Percentiles rank a stretch among this genome's conserved stretches.
phyloP scores from a whole-genome alignment of 2,888 invertebrate species.

The Sthenelais limicola region DNA sequence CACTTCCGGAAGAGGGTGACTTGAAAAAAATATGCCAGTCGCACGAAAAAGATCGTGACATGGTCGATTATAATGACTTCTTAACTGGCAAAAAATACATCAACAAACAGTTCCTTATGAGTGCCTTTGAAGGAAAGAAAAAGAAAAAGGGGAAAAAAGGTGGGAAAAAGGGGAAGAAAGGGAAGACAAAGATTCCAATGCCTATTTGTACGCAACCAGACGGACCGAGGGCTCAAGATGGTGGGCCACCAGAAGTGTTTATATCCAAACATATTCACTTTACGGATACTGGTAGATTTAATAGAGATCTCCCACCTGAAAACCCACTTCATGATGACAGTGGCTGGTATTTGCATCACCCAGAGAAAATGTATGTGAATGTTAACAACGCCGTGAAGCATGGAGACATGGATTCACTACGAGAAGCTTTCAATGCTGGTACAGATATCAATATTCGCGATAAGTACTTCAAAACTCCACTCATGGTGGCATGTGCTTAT shows the following conservation, averaged over 20 bases:
- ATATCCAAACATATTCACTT: slow-evolving; percentile 67
- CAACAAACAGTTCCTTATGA: slow-evolving; percentile 70
- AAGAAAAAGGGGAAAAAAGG: slow-evolving; percentile 70
- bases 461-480: slow-evolving; percentile 72
- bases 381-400: slow-evolving; percentile 70
- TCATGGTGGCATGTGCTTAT: slow-evolving; percentile 69
- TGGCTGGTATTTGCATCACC: slow-evolving; percentile 71
- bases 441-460: slow-evolving; percentile 68
- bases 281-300: slow-evolving; percentile 69
- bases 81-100: slow-evolving; percentile 71
- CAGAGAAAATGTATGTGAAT: slow-evolving; percentile 67
- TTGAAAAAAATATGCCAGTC: slow-evolving; percentile 59
- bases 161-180: slow-evolving; percentile 61
- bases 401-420: slow-evolving; percentile 68
- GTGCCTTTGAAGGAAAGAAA: slow-evolving; percentile 71
- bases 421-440: slow-evolving; percentile 64
- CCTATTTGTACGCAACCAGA: slow-evolving; percentile 69
- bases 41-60: slow-evolving; percentile 64
- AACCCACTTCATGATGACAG: slow-evolving; percentile 71
- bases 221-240: slow-evolving; percentile 65
- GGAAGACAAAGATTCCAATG: slow-evolving; percentile 71
- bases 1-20: slow-evolving; percentile 63
- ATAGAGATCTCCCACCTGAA: slow-evolving; percentile 67
- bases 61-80: slow-evolving; percentile 70
- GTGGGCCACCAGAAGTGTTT: slow-evolving; percentile 69